Evolutionary conservation across 1,140 invertebrate species (phyloP), one percentile per base, ranked within the genome.

Genomic region (Lepidurus arcticus): DNA sequence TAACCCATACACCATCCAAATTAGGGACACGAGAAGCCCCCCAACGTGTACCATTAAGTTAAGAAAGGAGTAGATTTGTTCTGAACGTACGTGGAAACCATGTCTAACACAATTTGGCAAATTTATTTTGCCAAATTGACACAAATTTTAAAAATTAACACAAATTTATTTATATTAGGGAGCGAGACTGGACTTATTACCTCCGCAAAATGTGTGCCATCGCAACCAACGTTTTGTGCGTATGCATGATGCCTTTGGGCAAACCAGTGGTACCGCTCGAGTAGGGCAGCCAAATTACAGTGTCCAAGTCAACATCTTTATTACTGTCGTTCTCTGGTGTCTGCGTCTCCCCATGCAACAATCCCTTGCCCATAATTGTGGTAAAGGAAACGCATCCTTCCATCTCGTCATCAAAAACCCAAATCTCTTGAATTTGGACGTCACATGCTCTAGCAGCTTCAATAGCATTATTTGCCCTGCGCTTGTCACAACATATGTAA

Each of bases 201-300:
- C 34, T 76, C 75, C 42, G n/a, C 16, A 78, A 42, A 11, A 26
- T n/a, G 44, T 74, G 73, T 78, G 45, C 7, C 34, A 44, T 21
- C 3, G 73, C 73, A 16, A 78, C 73, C 73, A 74, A 42, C 7
- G 75, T 73, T 9, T 73, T 5, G n/a, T 74, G 76, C 7, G 79
- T 80, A 84, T 86, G 81, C 83, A 83, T 80, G 77, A 83, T 75
- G 80, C 82, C 74, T 81, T 82, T 81, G 78, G 42, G 82, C 73
- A 76, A 79, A 73, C 76, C 80, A 3, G 80, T 81, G 1, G 80
- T 81, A 11, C 80, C 80, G 45, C 79, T 80, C 13, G 80, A 79
- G 73, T 80, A 80, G 9, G 80, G 78, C 10, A 81, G 26, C 24
- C 78, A 79, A 42, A 43, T 76, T 9, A 53, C 75, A 44, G 79